A percentile compares a stretch with the other conserved stretches of the same genome.
Conservation (phyloP, 2,113 vertebrate genomes). For the Mola mola region DNA sequence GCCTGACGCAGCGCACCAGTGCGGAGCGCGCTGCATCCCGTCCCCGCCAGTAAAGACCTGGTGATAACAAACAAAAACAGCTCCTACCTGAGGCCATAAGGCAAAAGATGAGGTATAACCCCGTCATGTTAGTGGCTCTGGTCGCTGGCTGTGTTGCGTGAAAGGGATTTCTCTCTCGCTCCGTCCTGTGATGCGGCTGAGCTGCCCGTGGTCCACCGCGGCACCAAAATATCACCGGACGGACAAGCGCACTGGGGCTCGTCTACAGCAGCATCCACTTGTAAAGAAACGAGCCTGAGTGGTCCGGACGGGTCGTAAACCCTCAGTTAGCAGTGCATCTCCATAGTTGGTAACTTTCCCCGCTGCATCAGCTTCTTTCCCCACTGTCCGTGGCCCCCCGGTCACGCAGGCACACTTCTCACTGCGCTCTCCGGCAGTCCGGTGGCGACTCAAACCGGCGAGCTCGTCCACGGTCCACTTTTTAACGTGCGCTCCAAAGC, state of each 20-base stretch:
- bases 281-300: conserved; percentile 15
- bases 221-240: conserved; percentile 48
- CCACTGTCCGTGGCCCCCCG: conserved; percentile 14
- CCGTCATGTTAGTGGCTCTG: conserved; percentile 65
- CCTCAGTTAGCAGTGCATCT: conserved; percentile 48
- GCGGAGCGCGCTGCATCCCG: conserved; percentile 43
- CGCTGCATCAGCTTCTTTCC: conserved; percentile 40
- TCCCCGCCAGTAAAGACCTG: conserved; percentile 17
- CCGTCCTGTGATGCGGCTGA: conserved; percentile 47
- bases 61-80: conserved; percentile 5
- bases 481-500: conserved; percentile 38
- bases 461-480: conserved; percentile 52
- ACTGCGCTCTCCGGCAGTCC: conserved; percentile 43
- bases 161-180: conserved; percentile 48
- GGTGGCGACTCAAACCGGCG: conserved; percentile 15
- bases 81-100: conserved; percentile 81
- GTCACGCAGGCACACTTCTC: conserved; percentile 29
- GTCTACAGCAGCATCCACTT: conserved; percentile 58
- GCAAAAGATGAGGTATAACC: conserved; percentile 77
- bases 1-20: conserved; percentile 74
- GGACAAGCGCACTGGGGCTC: conserved; percentile 26
- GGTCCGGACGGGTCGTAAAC: conserved; percentile 48
- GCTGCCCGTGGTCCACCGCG: conserved; percentile 61
- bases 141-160: conserved; percentile 31
- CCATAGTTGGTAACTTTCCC: conserved; percentile 76